Evolutionary conservation across 1,140 invertebrate genomes (phyloP).

Genomic region (Drosophila murphyi): DNA sequence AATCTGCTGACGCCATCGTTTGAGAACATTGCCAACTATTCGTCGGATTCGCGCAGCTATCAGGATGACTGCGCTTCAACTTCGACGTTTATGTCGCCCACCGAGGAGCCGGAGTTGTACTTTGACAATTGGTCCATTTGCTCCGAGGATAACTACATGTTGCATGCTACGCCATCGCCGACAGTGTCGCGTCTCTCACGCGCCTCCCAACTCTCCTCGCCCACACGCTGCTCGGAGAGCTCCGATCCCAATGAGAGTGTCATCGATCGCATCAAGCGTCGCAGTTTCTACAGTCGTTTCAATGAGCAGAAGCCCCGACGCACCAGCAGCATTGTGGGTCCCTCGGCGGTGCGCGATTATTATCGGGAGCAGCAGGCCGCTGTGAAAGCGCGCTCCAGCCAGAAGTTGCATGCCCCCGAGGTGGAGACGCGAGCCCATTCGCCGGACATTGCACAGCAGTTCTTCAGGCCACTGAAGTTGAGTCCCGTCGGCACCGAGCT

Average conservation of each 20-base stretch:
- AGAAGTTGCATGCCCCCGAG: constrained; percentile 53
- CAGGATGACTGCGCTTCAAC: constrained; percentile 83
- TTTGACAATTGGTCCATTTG: constrained; percentile 90
- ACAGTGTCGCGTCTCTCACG: constrained; percentile 86
- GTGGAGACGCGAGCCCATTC: constrained; percentile 62
- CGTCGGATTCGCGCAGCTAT: constrained; percentile 80
- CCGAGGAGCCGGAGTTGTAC: constrained; percentile 86
- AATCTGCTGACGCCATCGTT: constrained; percentile 79
- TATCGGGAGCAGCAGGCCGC: constrained; percentile 79
- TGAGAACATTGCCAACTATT: constrained; percentile 83
- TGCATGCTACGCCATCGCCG: constrained; percentile 81
- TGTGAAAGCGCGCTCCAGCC: constrained; percentile 68
- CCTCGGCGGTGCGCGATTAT: constrained; percentile 83
- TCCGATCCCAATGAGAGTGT: constrained; percentile 88
- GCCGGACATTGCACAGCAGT: constrained; percentile 79
- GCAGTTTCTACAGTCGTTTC: constrained; percentile 94
- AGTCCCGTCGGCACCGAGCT: constrained; percentile 80
- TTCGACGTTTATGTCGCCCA: constrained; percentile 86
- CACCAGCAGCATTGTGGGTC: constrained; percentile 87
- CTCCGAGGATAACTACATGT: constrained; percentile 85
- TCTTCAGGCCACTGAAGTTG: constrained; percentile 75
- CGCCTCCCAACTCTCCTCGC: constrained; percentile 73
- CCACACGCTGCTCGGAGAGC: constrained; percentile 75
- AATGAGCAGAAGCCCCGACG: constrained; percentile 90
- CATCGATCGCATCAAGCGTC: constrained; percentile 92